phyloP scores from a whole-genome alignment of 1,140 invertebrate species.

The Pogonognathellus flavescens region DNA sequence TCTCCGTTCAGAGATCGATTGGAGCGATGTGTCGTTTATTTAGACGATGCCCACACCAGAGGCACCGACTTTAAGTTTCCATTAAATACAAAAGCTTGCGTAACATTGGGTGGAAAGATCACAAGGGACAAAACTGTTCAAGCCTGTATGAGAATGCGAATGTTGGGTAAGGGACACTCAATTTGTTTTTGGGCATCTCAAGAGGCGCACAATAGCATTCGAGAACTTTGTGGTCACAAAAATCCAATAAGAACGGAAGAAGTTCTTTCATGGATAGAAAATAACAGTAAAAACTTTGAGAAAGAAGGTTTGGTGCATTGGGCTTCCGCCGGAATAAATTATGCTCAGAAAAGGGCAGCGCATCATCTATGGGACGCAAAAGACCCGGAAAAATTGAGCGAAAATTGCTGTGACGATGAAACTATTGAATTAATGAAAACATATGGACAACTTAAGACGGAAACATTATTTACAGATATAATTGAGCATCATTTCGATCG shows the following conservation, averaged over 20 bases:
- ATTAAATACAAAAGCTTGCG: slow-evolving; percentile 32
- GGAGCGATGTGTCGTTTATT: slow-evolving; percentile 54
- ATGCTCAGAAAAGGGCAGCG: slow-evolving; percentile 24
- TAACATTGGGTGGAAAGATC: slow-evolving; percentile 60
- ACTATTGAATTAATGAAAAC: neutral
- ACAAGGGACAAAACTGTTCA: slow-evolving; percentile 62
- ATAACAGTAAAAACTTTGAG: slow-evolving; percentile 37
- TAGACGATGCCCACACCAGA: slow-evolving; percentile 63
- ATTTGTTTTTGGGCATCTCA: slow-evolving; percentile 56
- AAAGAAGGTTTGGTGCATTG: slow-evolving; percentile 52
- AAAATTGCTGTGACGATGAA: neutral
- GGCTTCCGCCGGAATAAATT: slow-evolving; percentile 37
- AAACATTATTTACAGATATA: slow-evolving; percentile 1
- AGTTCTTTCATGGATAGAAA: slow-evolving; percentile 34
- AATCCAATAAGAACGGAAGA: slow-evolving; percentile 33
- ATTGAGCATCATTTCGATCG: neutral
- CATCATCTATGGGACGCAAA: neutral
- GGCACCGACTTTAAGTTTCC: slow-evolving; percentile 63
- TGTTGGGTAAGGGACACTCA: slow-evolving; percentile 58
- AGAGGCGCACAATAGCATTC: slow-evolving; percentile 55
- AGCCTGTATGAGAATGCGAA: slow-evolving; percentile 64
- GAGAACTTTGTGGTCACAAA: neutral
- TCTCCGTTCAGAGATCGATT: slow-evolving; percentile 50
- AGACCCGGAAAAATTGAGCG: neutral
- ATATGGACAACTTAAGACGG: neutral